Conservation (phyloP, 2,888 invertebrate species). For the Lasioglossum lativentre region DNA sequence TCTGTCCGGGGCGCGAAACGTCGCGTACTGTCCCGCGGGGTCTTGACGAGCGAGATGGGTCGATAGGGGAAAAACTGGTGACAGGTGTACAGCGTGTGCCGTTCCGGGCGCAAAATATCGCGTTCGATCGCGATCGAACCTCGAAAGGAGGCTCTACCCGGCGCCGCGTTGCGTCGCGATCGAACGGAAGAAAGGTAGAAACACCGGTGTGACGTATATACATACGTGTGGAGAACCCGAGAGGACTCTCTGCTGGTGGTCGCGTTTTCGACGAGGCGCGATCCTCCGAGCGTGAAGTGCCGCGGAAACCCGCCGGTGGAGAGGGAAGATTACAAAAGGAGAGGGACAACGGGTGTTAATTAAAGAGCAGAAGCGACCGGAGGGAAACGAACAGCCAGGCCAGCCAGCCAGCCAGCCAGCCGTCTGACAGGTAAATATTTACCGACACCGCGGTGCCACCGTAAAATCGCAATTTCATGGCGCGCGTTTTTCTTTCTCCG, state of each 20-base stretch:
- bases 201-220: neutral
- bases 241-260: constrained; percentile 15
- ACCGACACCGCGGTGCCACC: constrained; percentile 57
- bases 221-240: constrained; percentile 8
- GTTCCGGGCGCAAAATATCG: neutral
- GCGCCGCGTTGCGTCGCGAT: neutral
- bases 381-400: constrained; percentile 43
- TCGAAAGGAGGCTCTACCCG: neutral
- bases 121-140: neutral
- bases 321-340: constrained; percentile 44
- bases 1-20: neutral
- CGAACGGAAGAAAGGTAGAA: constrained; percentile 2
- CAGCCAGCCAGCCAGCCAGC: constrained; percentile 49
- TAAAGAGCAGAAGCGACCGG: constrained; percentile 66
- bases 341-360: constrained; percentile 72
- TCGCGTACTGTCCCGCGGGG: neutral
- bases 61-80: constrained; percentile 57
- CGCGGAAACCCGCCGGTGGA: constrained; percentile 8
- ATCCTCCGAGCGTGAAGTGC: constrained; percentile 38
- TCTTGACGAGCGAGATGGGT: constrained; percentile 38
- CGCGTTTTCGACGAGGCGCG: constrained; percentile 21
- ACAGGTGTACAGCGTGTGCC: constrained; percentile 14
- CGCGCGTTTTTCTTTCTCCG: constrained; percentile 55
- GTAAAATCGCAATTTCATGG: constrained; percentile 73
- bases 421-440: constrained; percentile 82